phyloP scores from a whole-genome alignment of 2,113 vertebrate species.

The Hippocampus mohnikei region DNA sequence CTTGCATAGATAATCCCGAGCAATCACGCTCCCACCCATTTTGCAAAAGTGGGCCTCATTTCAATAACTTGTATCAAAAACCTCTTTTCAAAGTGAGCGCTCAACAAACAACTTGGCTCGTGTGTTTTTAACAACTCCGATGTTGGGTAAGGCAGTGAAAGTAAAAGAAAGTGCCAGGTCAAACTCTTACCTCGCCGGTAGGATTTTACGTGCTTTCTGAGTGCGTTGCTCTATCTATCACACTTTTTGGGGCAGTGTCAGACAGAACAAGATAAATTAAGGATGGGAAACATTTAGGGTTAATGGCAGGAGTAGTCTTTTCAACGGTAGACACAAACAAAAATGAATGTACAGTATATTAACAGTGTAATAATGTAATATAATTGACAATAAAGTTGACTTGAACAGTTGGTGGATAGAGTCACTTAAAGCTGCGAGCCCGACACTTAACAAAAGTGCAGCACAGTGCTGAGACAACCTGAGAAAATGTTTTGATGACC shows the following conservation, averaged over 20 bases:
- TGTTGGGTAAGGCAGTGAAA: not conserved
- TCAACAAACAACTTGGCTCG: not conserved
- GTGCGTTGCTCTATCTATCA: not conserved
- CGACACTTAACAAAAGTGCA: not conserved
- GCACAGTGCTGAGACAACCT: not conserved
- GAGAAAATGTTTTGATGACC: not conserved
- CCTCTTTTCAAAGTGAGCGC: slow-evolving; percentile 3
- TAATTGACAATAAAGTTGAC: no score
- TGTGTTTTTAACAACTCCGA: not conserved
- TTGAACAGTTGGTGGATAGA: not conserved
- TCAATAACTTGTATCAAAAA: not conserved
- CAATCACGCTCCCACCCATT: slow-evolving; percentile 28
- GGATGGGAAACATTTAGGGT: not conserved
- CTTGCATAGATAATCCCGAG: slow-evolving; percentile 37
- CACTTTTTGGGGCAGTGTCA: no score
- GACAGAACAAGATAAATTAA: not conserved
- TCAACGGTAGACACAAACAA: not conserved
- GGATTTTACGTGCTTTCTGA: not conserved
- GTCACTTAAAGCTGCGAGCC: not conserved
- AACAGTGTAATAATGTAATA: not conserved
- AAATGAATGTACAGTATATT: not conserved
- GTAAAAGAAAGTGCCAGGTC: not conserved
- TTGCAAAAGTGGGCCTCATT: slow-evolving; percentile 8
- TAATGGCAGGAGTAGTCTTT: not conserved
- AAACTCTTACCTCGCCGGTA: slow-evolving; percentile 8